Base-by-base conservation (phyloP, 2,113 vertebrate genomes). In the Gobio gobio region DNA sequence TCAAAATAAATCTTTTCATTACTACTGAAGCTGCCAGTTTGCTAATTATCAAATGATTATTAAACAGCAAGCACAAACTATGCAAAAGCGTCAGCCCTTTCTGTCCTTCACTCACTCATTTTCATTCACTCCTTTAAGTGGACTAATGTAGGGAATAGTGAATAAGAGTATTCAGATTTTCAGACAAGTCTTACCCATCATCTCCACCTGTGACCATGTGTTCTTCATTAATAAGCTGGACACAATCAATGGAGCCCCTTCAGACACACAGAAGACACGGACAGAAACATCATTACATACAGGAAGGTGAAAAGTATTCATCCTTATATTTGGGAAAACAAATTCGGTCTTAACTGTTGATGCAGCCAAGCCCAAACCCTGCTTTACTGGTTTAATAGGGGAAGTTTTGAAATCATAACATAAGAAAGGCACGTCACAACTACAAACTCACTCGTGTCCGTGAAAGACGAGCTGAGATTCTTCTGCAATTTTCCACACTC, bases 151-250 rank as follows among this genome's bases (percentile, higher is more conserved):
- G 47, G 47, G 47, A 49, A 49, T 13, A 13, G 12, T 49, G 47
- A 49, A 49, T 49, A 13, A 49, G 12, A 13, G 47, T 13, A 49
- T 49, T n/a, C n/a, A n/a, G n/a, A n/a, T n/a, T n/a, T 49, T 49
- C 47, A 14, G 1, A 49, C 47, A 14, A 45, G 45, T 10, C 95
- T 94, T 86, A 99, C 98, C 98, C 98, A 0, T 99, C 97, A 1
- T 99, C 97, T 0, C 96, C 97, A 0, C 97, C 98, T 0, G 98
- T 97, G 78, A 98, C 93, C 96, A 99, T 97, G 90, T 98, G 96
- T 74, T 99, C 98, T 91, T 99, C 98, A 0, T 98, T 99, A 91
- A 99, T 97, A 24, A 99, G 96, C 91, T 99, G 97, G 82, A 99
- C 90, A 45, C 97, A 99, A 89, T 99, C 98, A 0, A 99, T 98